Evolutionary conservation across 2,113 vertebrate genomes (phyloP).

Genomic region (Cavia porcellus): DNA sequence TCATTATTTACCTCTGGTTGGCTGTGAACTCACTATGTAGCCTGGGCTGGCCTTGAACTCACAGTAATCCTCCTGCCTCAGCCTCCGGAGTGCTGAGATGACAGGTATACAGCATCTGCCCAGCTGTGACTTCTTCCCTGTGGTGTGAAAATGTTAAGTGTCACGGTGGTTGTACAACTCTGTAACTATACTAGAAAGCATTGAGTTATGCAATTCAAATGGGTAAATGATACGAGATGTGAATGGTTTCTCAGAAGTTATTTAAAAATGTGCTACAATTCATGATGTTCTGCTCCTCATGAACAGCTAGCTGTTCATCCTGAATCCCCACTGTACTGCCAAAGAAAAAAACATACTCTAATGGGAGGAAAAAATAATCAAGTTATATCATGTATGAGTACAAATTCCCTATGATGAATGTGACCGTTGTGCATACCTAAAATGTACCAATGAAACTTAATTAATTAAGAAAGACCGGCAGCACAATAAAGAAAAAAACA

Average conservation of each 20-base stretch:
- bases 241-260: background rate
- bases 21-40: background rate
- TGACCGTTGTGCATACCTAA: no score
- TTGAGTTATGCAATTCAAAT: background rate
- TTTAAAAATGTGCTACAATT: background rate
- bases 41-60: background rate
- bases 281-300: no score
- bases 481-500: background rate
- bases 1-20: background rate
- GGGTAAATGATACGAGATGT: background rate
- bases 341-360: no score
- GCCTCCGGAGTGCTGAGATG: background rate
- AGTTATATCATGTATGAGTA: no score
- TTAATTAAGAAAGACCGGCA: no score
- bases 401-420: no score
- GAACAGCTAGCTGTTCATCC: no score
- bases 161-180: background rate
- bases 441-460: no score
- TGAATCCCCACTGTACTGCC: no score
- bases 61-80: background rate
- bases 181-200: background rate
- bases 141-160: background rate
- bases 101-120: no score
- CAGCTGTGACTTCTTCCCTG: background rate
- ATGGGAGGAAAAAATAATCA: no score